phyloP scores from a whole-genome alignment of 2,888 invertebrate species.

The Masnerella sp. region DNA sequence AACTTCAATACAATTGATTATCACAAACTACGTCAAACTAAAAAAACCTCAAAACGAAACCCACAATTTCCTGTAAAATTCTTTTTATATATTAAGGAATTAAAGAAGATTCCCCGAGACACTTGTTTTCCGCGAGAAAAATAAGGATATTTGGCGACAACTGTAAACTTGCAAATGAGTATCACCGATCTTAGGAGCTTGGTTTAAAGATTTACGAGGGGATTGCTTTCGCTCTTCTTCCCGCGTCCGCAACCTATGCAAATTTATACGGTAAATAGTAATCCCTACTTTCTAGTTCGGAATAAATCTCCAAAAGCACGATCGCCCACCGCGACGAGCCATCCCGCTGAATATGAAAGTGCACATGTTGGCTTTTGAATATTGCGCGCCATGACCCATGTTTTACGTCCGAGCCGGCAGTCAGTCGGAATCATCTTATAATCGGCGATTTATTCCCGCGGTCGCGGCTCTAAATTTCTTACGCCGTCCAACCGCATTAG shows the following conservation, averaged over 20 bases:
- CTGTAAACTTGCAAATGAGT: slow-evolving; percentile 68
- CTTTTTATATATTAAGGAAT: too few species aligned
- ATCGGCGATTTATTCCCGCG: slow-evolving; percentile 26
- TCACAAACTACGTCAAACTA: too few species aligned
- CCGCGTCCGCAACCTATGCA: slow-evolving; percentile 63
- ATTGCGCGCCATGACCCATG: slow-evolving; percentile 26
- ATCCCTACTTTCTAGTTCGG: slow-evolving; percentile 65
- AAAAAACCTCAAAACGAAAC: too few species aligned
- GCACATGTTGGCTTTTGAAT: slow-evolving; percentile 40
- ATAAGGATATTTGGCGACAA: slow-evolving; percentile 52
- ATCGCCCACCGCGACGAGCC: slow-evolving; percentile 58
- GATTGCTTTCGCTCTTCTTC: slow-evolving; percentile 61
- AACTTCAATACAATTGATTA: too few species aligned
- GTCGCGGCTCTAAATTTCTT: slow-evolving; percentile 7
- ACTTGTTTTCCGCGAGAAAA: slow-evolving; percentile 18
- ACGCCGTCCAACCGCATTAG: slow-evolving; percentile 3
- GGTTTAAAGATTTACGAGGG: slow-evolving; percentile 68
- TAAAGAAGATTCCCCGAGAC: too few species aligned
- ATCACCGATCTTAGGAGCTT: slow-evolving; percentile 66
- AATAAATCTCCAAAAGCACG: slow-evolving; percentile 66
- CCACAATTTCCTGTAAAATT: too few species aligned
- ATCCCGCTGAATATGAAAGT: slow-evolving; percentile 49
- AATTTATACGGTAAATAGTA: slow-evolving; percentile 72
- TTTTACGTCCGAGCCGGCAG: slow-evolving; percentile 9
- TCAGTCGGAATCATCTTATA: slow-evolving; percentile 17